Evolutionary conservation across 2,888 invertebrate species (phyloP).

Genomic region (Rosalia funebris): DNA sequence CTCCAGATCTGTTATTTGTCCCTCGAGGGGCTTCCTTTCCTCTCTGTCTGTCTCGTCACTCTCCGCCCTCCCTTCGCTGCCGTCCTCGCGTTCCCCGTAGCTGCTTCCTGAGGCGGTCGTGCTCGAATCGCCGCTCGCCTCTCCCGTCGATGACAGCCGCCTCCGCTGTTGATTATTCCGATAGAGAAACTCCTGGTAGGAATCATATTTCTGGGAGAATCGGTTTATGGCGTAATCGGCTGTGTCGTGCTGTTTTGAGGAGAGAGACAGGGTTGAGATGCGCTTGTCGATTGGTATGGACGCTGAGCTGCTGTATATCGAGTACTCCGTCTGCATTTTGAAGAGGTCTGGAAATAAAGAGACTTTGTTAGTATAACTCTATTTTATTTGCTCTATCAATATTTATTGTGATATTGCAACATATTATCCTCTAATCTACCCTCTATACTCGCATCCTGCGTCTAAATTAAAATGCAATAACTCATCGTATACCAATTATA

Average conservation of each 20-base stretch:
- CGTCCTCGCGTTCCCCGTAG: slow-evolving; percentile 66
- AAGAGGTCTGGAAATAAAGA: slow-evolving; percentile 8
- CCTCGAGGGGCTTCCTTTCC: slow-evolving; percentile 61
- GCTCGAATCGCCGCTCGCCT: slow-evolving; percentile 65
- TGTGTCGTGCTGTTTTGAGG: slow-evolving; percentile 50
- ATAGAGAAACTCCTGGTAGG: slow-evolving; percentile 59
- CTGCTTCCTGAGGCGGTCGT: slow-evolving; percentile 66
- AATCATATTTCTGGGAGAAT: slow-evolving; percentile 59
- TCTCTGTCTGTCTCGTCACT: slow-evolving; percentile 64
- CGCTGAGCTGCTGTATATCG: slow-evolving; percentile 52
- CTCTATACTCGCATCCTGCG: too few species aligned
- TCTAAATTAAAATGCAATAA: too few species aligned
- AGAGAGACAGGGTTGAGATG: slow-evolving; percentile 56
- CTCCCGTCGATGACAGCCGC: slow-evolving; percentile 70
- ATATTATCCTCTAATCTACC: too few species aligned
- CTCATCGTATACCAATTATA: too few species aligned
- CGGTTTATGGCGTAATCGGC: slow-evolving; percentile 55
- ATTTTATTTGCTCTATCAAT: too few species aligned
- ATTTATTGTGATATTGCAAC: too few species aligned
- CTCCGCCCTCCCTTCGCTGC: slow-evolving; percentile 67
- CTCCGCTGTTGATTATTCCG: slow-evolving; percentile 42
- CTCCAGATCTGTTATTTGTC: slow-evolving; percentile 71
- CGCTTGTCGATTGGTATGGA: slow-evolving; percentile 54
- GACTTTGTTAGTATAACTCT: too few species aligned
- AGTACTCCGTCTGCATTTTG: slow-evolving; percentile 37